Evolutionary conservation across 2,797 vertebrate species (phyloP), one percentile per base, ranked within the genome.

Genomic region (Coregonus suidteri): DNA sequence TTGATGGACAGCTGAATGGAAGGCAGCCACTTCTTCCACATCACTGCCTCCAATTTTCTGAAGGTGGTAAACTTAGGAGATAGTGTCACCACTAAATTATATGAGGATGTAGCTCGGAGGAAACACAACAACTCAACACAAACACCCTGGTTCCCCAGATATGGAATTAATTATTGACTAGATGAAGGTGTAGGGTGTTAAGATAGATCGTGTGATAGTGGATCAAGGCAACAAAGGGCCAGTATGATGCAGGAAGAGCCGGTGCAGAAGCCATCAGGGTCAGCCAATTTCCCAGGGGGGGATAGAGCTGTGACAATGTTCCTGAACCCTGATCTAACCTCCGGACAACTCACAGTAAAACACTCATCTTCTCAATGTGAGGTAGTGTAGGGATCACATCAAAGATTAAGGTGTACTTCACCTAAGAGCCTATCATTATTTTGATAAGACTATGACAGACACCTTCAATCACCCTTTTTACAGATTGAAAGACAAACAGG

Each of bases 1-100:
- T 47, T 73, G 52, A 85, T 74, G 82, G 78, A 88, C 87, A 81
- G 75, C 77, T 80, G 87, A 89, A 89, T 88, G 85, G 86, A 88
- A 82, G 83, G 78, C 69, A 89, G 87, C 87, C 73, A 41, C 88
- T 80, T 93, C 93, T 94, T 94, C 93, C 94, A 94, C 93, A 94
- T 91, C 93, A 93, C 89, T 93, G 93, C 91, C 88, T 94, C 91
- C 93, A 94, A 94, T 95, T 94, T 94, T 92, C 89, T 88, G 88
- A 90, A 91, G 93, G 92, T 94, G 92, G 90, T 92, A 93, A 94
- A 93, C 90, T 93, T 91, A 88, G 86, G 65, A 91, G 93, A 94
- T 95, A 92, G 91, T 91, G 86, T 86, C 87, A 92, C 82, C 77
- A 54, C 79, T 71, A 81, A 86, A 83, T 81, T 78, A 75, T 75